Percentiles rank a stretch among this genome's conserved stretches.
phyloP scores from a whole-genome alignment of 2,113 vertebrate species.

The Gila orcuttii region DNA sequence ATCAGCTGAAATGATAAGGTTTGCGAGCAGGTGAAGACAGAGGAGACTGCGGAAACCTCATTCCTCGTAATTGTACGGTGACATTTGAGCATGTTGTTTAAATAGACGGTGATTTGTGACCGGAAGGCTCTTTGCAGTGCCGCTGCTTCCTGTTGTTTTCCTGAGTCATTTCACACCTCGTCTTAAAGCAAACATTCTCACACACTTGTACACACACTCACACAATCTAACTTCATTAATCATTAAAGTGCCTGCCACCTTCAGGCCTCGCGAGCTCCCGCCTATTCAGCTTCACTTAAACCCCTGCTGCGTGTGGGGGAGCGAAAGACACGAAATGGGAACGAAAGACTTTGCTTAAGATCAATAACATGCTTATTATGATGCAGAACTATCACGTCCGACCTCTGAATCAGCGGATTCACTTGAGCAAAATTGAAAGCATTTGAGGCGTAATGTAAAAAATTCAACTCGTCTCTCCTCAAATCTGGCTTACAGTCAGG shows the following conservation, averaged over 20 bases:
- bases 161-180: slow-evolving; percentile 35
- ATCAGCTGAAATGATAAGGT: neutral
- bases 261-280: slow-evolving; percentile 16
- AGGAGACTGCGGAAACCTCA: neutral
- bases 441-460: neutral
- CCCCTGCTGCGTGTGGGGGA: slow-evolving; percentile 21
- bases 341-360: neutral
- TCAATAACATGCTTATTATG: slow-evolving; percentile 1
- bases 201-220: slow-evolving; percentile 2
- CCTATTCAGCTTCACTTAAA: slow-evolving; percentile 27
- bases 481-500: neutral
- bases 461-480: neutral
- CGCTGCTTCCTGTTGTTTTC: slow-evolving; percentile 28
- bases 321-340: neutral
- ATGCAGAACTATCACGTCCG: neutral
- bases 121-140: slow-evolving; percentile 29
- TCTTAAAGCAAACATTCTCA: slow-evolving; percentile 34
- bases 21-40: neutral
- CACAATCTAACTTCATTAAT: slow-evolving; percentile 48
- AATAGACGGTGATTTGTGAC: slow-evolving; percentile 4
- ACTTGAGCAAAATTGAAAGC: neutral
- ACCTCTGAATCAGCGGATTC: neutral
- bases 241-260: slow-evolving; percentile 44
- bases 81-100: slow-evolving; percentile 14
- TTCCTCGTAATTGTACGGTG: neutral